A percentile compares a stretch with the other conserved stretches of the same genome.
These are phyloP conservation scores for Mesorhabditis spiculigera DNA, from an alignment of 2,888 invertebrate genomes.

Conservation along the genomic window DNA sequence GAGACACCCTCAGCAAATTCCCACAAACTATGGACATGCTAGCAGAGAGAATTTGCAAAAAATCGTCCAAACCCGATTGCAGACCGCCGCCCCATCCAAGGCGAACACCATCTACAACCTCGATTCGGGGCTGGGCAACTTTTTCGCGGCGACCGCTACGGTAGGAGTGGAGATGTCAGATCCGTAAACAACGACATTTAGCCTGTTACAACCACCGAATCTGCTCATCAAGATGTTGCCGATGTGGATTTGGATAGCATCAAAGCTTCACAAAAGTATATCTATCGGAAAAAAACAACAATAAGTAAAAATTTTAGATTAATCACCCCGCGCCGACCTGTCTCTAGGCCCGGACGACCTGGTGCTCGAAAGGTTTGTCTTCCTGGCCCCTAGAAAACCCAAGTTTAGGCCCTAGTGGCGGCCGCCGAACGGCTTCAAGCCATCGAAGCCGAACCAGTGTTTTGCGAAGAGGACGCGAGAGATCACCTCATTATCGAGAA, in stretches of 20 bases:
- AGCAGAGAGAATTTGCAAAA: too few species aligned
- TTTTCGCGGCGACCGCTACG: not conserved
- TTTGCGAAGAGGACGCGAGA: conserved; percentile 13
- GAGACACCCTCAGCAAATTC: too few species aligned
- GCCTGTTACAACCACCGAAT: too few species aligned
- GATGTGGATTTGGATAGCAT: too few species aligned
- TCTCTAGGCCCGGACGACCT: not conserved
- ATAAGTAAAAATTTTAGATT: not conserved
- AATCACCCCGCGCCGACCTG: not conserved
- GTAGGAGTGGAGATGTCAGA: not conserved
- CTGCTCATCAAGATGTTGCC: too few species aligned
- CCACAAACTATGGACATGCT: too few species aligned
- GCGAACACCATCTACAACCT: not conserved
- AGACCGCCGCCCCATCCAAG: not conserved
- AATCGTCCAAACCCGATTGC: too few species aligned
- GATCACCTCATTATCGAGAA: conserved; percentile 12
- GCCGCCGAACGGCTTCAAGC: conserved; percentile 9
- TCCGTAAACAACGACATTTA: not conserved
- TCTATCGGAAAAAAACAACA: too few species aligned
- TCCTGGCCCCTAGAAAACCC: not conserved
- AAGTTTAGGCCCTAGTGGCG: not conserved
- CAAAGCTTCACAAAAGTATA: too few species aligned
- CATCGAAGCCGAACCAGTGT: not conserved
- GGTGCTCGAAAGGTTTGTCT: not conserved
- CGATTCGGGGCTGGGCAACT: not conserved